These are phyloP conservation scores for Gymnobelideus leadbeateri DNA, from an alignment of 2,113 vertebrate genomes.

Conservation along the genomic window DNA sequence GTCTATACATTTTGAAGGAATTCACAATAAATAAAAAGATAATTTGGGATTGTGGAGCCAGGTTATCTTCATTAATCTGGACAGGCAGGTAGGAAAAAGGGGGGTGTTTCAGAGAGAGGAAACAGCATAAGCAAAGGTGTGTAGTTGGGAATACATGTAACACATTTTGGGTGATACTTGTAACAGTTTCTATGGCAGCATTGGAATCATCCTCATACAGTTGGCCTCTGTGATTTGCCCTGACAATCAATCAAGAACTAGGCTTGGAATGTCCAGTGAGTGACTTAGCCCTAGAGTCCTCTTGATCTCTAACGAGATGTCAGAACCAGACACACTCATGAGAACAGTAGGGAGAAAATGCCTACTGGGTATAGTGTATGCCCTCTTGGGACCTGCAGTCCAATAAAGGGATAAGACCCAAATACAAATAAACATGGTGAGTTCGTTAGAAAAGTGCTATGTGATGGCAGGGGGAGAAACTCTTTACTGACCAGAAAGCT, in stretches of 20 bases:
- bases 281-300: background rate
- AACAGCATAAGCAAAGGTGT: too few relatives aligned
- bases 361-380: background rate
- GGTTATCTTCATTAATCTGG: background rate
- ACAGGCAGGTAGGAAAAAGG: background rate
- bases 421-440: background rate
- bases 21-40: background rate
- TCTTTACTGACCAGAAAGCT: background rate
- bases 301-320: background rate
- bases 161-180: rapidly evolving
- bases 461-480: background rate
- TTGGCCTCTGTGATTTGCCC: background rate
- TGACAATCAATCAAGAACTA: background rate
- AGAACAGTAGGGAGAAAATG: background rate
- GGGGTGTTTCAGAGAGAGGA: background rate
- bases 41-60: background rate
- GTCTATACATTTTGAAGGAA: background rate
- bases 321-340: background rate
- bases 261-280: background rate
- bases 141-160: background rate
- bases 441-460: background rate
- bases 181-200: rapidly evolving
- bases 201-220: background rate
- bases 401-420: background rate
- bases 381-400: background rate